A percentile compares a stretch with the other conserved stretches of the same genome.
Evolutionary conservation across 2,797 vertebrate genomes (phyloP).

Genomic region (Oophaga sylvatica): DNA sequence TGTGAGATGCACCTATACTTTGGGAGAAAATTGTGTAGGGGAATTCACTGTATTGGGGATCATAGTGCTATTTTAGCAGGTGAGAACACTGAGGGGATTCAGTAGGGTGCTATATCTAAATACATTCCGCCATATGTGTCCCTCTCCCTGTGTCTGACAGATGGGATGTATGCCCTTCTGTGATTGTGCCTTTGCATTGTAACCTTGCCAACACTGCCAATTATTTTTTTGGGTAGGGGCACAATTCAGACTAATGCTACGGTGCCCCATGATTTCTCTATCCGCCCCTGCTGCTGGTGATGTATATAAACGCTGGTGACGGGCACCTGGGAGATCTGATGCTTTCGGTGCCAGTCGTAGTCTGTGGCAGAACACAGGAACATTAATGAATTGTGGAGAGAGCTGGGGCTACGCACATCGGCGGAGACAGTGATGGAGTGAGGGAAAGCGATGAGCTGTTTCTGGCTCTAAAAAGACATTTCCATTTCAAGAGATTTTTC

Average conservation of each 20-base stretch:
- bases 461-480: conserved; percentile 38
- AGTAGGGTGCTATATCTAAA: too few relatives aligned
- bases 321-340: background rate
- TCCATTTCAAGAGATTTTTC: conserved; percentile 36
- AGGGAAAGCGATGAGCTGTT: conserved; percentile 41
- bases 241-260: background rate
- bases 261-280: background rate
- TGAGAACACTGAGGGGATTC: too few relatives aligned
- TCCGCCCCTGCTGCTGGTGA: too few relatives aligned
- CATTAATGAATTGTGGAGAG: background rate
- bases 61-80: too few relatives aligned
- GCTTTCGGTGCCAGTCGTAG: background rate
- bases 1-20: too few relatives aligned
- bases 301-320: background rate
- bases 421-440: conserved; percentile 23
- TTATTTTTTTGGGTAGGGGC: background rate
- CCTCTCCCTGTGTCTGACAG: too few relatives aligned
- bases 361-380: background rate
- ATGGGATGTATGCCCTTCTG: too few relatives aligned
- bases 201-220: fast-evolving
- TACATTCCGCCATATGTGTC: too few relatives aligned
- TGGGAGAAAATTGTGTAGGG: too few relatives aligned
- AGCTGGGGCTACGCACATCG: background rate
- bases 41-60: too few relatives aligned
- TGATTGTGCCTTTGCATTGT: too few relatives aligned